phyloP scores from a whole-genome alignment of 2,797 vertebrate genomes.

The Semotilus atromaculatus region DNA sequence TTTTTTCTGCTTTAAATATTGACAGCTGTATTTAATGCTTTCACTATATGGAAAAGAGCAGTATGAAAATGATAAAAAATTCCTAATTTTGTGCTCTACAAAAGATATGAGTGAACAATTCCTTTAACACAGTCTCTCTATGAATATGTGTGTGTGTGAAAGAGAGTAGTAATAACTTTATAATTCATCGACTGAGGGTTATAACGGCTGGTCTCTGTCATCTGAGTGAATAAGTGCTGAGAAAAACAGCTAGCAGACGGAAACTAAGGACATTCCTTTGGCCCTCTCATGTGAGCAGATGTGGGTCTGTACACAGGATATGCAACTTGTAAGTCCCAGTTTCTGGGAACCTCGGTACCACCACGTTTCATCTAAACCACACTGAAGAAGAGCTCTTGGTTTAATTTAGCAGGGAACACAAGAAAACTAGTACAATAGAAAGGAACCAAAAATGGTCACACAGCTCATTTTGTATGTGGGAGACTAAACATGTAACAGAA shows the following conservation, averaged over 20 bases:
- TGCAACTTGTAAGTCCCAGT: conserved; percentile 31
- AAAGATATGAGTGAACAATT: not conserved
- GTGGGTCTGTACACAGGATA: conserved; percentile 48
- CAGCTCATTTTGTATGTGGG: not conserved
- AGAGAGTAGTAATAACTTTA: conserved; percentile 15
- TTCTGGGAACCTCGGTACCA: conserved; percentile 46
- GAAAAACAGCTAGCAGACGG: conserved; percentile 21
- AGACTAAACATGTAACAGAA: not conserved
- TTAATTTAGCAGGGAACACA: not conserved
- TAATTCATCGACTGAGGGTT: conserved; percentile 4
- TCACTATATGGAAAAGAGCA: not conserved
- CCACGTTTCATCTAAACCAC: not conserved
- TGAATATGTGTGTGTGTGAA: not conserved
- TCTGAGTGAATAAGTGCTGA: conserved; percentile 11
- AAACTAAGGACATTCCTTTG: conserved; percentile 48
- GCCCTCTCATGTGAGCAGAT: conserved; percentile 55
- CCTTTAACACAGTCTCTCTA: not conserved
- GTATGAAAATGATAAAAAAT: not conserved
- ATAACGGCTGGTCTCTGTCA: conserved; percentile 25
- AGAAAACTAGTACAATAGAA: not conserved
- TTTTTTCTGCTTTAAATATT: not conserved
- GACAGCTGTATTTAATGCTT: not conserved
- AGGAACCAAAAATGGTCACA: not conserved
- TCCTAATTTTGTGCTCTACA: not conserved
- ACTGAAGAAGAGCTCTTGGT: not conserved